phyloP scores from a whole-genome alignment of 2,888 invertebrate genomes.

The Pollenia griseotomentosa region DNA sequence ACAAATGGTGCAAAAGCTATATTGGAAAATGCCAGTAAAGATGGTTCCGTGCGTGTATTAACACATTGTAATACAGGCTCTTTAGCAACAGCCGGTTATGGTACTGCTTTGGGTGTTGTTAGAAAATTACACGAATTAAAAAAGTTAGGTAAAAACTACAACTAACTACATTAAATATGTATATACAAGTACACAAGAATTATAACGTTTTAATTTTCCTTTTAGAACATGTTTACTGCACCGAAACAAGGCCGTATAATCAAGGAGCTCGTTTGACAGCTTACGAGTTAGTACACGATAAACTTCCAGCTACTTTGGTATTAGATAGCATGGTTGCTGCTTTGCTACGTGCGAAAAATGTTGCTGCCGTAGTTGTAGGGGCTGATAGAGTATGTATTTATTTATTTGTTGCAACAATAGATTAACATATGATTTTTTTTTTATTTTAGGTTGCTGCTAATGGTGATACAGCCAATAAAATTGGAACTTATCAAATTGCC shows the following conservation, averaged over 20 bases:
- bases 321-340: conserved; percentile 98
- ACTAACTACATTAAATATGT: background rate
- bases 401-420: background rate
- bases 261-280: conserved; percentile 98
- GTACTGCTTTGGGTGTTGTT: conserved; percentile 98
- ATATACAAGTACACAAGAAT: background rate
- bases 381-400: conserved; percentile 92
- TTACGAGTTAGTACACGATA: conserved; percentile 96
- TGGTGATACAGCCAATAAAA: conserved; percentile 99
- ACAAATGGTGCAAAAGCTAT: conserved; percentile 92
- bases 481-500: conserved; percentile 98
- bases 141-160: conserved; percentile 87
- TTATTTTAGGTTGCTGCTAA: conserved; percentile 91
- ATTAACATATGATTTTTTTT: conserved; percentile 9
- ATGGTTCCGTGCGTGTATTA: conserved; percentile 89
- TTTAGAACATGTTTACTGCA: conserved; percentile 95
- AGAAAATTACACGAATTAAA: conserved; percentile 90
- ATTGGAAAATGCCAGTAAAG: conserved; percentile 84
- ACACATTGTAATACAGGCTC: conserved; percentile 99
- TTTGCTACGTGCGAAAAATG: conserved; percentile 92
- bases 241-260: conserved; percentile 99
- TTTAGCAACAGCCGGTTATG: conserved; percentile 98
- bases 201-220: background rate
- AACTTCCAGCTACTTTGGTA: conserved; percentile 95
- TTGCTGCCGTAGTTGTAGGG: conserved; percentile 97